Conservation (phyloP, 2,113 vertebrate species). For the Peromyscus maniculatus region DNA sequence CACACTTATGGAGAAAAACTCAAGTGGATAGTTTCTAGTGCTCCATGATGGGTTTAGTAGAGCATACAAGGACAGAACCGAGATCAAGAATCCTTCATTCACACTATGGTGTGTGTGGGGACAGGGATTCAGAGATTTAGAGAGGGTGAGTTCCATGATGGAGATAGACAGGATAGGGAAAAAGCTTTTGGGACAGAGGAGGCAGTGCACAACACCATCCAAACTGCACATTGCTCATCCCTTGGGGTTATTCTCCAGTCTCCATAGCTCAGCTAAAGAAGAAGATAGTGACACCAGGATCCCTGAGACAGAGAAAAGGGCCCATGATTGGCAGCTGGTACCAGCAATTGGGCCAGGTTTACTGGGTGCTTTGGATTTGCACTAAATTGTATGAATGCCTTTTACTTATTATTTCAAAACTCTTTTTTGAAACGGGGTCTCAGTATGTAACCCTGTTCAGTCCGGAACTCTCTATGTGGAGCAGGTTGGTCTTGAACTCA, state of each 20-base stretch:
- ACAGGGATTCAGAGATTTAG: background rate
- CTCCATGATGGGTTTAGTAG: background rate
- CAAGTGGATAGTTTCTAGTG: background rate
- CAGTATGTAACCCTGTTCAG: background rate
- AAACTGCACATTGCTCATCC: background rate
- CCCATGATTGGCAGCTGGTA: background rate
- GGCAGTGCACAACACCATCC: background rate
- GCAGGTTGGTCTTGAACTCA: background rate
- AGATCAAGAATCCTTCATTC: background rate
- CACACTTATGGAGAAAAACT: background rate
- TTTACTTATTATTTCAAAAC: background rate
- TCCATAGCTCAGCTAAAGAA: background rate
- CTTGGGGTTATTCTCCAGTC: background rate
- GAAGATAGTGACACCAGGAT: background rate
- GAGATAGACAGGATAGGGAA: background rate
- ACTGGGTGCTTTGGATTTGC: background rate
- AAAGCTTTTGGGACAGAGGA: background rate
- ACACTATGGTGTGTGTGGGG: background rate
- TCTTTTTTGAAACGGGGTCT: background rate
- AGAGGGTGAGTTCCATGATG: background rate
- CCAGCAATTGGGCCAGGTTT: background rate
- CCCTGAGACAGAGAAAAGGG: rapidly evolving
- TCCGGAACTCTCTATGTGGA: background rate
- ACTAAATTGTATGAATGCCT: background rate
- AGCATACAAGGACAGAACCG: background rate